Conservation (phyloP, 2,797 vertebrate genomes). For the Rhinophrynus dorsalis region DNA sequence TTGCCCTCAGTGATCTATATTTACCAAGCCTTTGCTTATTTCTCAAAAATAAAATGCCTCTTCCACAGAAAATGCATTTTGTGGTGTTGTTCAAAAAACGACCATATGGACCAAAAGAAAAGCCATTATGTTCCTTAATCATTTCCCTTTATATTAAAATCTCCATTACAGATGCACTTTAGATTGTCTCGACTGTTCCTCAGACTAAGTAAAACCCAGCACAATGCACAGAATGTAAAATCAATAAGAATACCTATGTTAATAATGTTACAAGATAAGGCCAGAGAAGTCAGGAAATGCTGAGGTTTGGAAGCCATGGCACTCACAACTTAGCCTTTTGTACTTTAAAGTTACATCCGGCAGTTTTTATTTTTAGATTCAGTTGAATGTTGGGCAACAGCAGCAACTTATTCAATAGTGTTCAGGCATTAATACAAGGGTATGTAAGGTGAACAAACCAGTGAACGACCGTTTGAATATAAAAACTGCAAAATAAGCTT, state of each 20-base stretch:
- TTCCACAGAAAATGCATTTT: constrained; percentile 20
- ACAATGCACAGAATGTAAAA: constrained; percentile 4
- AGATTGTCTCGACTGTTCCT: neutral
- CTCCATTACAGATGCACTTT: constrained; percentile 1
- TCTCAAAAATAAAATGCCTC: constrained; percentile 17
- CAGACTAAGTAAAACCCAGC: neutral
- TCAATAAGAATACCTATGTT: constrained; percentile 23
- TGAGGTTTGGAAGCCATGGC: neutral
- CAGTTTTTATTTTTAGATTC: no score
- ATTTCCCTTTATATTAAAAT: constrained; percentile 25
- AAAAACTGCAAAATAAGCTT: no score
- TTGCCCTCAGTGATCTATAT: constrained; percentile 37
- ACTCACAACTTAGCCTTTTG: neutral
- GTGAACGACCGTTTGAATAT: no score
- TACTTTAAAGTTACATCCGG: no score
- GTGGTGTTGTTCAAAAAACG: neutral
- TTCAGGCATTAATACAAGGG: no score
- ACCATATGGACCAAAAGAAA: constrained; percentile 10
- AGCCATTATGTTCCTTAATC: constrained; percentile 14
- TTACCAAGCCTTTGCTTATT: constrained; percentile 17
- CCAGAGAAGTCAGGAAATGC: neutral
- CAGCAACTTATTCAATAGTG: no score
- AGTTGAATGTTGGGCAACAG: no score
- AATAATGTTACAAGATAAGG: neutral
- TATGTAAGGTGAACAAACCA: no score